These are phyloP conservation scores for Scaptomyza graminum DNA, from an alignment of 1,140 invertebrate species.

Conservation along the genomic window DNA sequence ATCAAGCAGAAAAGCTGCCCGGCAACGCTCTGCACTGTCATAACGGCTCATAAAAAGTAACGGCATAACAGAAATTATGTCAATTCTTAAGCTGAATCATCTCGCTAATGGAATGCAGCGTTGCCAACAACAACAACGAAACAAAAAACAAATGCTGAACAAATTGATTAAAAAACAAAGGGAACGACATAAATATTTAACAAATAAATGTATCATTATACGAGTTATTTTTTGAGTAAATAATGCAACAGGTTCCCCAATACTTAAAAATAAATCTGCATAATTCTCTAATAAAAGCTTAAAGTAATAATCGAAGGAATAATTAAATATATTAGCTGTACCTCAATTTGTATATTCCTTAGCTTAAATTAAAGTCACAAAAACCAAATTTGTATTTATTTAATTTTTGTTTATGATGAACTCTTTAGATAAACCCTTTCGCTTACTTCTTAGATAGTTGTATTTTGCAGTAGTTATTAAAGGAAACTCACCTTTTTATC, in stretches of 20 bases:
- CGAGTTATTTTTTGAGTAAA: not conserved
- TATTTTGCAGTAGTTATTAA: not conserved
- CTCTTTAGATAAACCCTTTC: not conserved
- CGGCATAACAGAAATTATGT: not conserved
- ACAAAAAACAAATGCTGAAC: not conserved
- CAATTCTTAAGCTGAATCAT: slow-evolving; percentile 1
- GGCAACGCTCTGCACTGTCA: not conserved
- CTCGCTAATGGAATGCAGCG: not conserved
- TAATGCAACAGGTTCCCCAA: not conserved
- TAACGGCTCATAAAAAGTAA: slow-evolving; percentile 1
- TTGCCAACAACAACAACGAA: not conserved
- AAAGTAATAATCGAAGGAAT: too few relatives aligned
- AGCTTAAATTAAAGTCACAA: not conserved
- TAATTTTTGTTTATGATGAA: not conserved
- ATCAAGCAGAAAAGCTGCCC: not conserved
- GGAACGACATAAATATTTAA: too few relatives aligned
- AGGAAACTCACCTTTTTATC: slow-evolving; percentile 18
- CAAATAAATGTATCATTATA: too few relatives aligned
- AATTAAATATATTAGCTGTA: too few relatives aligned
- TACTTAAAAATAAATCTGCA: not conserved
- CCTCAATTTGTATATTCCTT: too few relatives aligned
- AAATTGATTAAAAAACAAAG: not conserved
- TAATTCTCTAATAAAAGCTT: not conserved
- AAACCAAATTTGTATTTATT: not conserved
- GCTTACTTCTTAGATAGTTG: too few relatives aligned